A percentile compares a stretch with the other conserved stretches of the same genome.
These are phyloP conservation scores for Hippolais icterina DNA, from an alignment of 2,113 vertebrate genomes.

Conservation along the genomic window DNA sequence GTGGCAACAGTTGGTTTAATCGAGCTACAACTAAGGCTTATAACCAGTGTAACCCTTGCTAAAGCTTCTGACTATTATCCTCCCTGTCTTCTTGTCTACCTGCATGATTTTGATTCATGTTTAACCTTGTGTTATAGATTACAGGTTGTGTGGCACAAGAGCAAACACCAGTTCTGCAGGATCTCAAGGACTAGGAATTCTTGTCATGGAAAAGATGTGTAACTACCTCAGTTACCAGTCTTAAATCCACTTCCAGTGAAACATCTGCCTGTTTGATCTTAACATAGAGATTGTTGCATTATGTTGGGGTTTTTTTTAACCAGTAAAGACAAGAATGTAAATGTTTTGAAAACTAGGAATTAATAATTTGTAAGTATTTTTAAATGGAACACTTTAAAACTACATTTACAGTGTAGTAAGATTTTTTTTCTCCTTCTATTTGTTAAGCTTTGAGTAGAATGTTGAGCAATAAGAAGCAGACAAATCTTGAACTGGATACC, in stretches of 20 bases:
- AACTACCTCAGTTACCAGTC: background rate
- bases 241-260: background rate
- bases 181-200: background rate
- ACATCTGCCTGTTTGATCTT: background rate
- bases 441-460: background rate
- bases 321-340: background rate
- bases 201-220: background rate
- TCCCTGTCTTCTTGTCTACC: background rate
- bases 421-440: background rate
- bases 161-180: background rate
- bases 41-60: background rate
- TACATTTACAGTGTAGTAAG: background rate
- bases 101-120: background rate
- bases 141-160: background rate
- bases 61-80: background rate
- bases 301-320: background rate
- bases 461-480: background rate
- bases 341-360: background rate
- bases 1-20: background rate
- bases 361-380: background rate
- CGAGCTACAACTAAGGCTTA: background rate
- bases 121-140: background rate
- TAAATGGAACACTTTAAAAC: background rate
- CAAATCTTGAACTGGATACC: background rate
- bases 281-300: background rate